Evolutionary conservation across 2,888 invertebrate species (phyloP).

Genomic region (Diachrysia chrysitis): DNA sequence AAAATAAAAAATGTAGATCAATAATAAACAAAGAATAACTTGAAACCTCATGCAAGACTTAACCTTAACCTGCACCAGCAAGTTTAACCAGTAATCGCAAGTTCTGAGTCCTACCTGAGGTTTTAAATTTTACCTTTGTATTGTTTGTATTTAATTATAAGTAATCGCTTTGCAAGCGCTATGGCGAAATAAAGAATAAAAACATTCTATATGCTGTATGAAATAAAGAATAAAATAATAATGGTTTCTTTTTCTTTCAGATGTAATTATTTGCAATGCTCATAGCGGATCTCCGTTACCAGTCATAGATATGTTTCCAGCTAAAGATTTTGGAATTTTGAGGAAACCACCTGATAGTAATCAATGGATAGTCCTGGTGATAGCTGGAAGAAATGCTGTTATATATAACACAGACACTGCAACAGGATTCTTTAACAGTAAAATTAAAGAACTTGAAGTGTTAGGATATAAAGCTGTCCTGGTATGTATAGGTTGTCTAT

Average conservation of each 20-base stretch:
- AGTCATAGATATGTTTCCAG: constrained; percentile 81
- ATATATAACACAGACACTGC: constrained; percentile 84
- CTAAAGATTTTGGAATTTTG: constrained; percentile 84
- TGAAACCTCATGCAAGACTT: no score
- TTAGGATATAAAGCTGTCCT: constrained; percentile 90
- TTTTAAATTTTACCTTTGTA: no score
- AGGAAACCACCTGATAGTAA: constrained; percentile 73
- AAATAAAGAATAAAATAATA: not conserved
- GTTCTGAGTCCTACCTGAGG: no score
- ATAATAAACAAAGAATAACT: not conserved
- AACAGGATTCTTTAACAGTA: constrained; percentile 90
- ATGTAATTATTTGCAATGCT: constrained; percentile 90
- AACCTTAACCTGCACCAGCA: no score
- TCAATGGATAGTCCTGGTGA: constrained; percentile 89
- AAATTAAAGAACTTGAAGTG: constrained; percentile 90
- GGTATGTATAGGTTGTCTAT: constrained; percentile 75
- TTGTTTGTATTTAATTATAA: no score
- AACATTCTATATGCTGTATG: no score
- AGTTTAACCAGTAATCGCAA: no score
- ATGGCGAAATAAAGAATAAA: no score
- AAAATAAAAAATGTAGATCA: not conserved
- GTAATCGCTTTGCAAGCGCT: no score
- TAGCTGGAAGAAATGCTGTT: constrained; percentile 90
- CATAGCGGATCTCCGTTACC: constrained; percentile 82
- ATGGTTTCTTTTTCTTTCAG: constrained; percentile 72